phyloP scores from a whole-genome alignment of 2,888 invertebrate genomes.

The Euproctis similis region DNA sequence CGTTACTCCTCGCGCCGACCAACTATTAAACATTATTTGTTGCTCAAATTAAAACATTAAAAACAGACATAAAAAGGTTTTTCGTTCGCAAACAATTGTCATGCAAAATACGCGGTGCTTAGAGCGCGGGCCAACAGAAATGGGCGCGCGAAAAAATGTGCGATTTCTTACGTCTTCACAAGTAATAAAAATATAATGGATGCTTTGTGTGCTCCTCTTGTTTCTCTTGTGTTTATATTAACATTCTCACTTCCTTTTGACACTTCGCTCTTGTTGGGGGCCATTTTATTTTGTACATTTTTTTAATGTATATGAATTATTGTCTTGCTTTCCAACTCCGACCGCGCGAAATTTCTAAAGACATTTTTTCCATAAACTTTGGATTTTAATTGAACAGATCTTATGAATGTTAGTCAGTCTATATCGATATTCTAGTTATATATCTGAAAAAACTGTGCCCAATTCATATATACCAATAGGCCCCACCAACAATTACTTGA shows the following conservation, averaged over 20 bases:
- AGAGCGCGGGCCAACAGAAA: slow-evolving; percentile 38
- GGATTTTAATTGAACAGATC: too few relatives aligned
- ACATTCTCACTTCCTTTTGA: slow-evolving; percentile 23
- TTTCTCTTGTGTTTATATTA: slow-evolving; percentile 25
- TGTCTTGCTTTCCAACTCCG: not conserved
- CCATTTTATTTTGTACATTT: slow-evolving; percentile 1
- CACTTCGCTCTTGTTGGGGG: slow-evolving; percentile 4
- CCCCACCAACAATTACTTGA: too few relatives aligned
- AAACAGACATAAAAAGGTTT: slow-evolving; percentile 42
- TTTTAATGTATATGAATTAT: slow-evolving; percentile 5
- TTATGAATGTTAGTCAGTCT: too few relatives aligned
- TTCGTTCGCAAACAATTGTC: slow-evolving; percentile 54
- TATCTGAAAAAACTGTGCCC: too few relatives aligned
- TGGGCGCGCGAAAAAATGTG: slow-evolving; percentile 27
- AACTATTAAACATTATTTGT: slow-evolving; percentile 67
- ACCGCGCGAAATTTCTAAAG: too few relatives aligned
- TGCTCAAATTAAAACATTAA: slow-evolving; percentile 66
- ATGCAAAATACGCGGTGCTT: slow-evolving; percentile 50
- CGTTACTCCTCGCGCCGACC: slow-evolving; percentile 52
- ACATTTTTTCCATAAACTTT: too few relatives aligned
- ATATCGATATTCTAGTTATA: too few relatives aligned
- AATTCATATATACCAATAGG: too few relatives aligned
- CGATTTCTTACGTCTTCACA: slow-evolving; percentile 29
- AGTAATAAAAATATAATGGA: slow-evolving; percentile 28
- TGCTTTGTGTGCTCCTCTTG: slow-evolving; percentile 20